Conservation (phyloP, 2,113 vertebrate species). For the Pteruthius melanotis region DNA sequence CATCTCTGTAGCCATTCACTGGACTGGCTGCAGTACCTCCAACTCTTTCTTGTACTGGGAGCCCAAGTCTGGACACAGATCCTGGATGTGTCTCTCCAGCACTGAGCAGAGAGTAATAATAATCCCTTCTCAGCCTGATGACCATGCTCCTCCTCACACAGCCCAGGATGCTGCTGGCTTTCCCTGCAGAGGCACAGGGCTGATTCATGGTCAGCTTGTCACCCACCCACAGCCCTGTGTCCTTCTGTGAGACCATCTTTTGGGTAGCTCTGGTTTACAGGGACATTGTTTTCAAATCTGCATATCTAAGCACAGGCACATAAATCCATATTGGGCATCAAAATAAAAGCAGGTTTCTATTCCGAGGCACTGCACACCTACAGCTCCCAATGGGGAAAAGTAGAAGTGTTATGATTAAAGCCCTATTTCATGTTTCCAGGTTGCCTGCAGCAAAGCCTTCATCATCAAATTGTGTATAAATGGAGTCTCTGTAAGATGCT, state of each 20-base stretch:
- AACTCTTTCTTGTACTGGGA: not conserved
- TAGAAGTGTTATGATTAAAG: conserved; percentile 49
- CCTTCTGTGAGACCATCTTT: not conserved
- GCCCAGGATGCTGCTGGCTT: not conserved
- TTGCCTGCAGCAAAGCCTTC: conserved; percentile 57
- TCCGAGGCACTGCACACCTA: conserved; percentile 4
- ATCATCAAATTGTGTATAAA: conserved; percentile 60
- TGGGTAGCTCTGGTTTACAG: not conserved
- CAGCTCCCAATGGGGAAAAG: conserved; percentile 35
- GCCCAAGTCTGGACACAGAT: not conserved
- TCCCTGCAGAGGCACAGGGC: not conserved
- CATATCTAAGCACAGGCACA: not conserved
- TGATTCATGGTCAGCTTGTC: not conserved
- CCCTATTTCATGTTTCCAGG: conserved; percentile 49
- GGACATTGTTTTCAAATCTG: not conserved
- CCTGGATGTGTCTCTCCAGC: not conserved
- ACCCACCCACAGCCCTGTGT: not conserved
- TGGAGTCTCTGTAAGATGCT: not conserved
- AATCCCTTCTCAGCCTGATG: not conserved
- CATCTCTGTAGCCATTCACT: not conserved
- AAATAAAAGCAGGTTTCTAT: conserved; percentile 33
- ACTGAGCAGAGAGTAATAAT: not conserved
- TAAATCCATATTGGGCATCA: not conserved
- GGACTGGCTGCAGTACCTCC: not conserved
- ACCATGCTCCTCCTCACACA: not conserved